phyloP scores from a whole-genome alignment of 2,797 vertebrate species.

The Dipus sagitta region DNA sequence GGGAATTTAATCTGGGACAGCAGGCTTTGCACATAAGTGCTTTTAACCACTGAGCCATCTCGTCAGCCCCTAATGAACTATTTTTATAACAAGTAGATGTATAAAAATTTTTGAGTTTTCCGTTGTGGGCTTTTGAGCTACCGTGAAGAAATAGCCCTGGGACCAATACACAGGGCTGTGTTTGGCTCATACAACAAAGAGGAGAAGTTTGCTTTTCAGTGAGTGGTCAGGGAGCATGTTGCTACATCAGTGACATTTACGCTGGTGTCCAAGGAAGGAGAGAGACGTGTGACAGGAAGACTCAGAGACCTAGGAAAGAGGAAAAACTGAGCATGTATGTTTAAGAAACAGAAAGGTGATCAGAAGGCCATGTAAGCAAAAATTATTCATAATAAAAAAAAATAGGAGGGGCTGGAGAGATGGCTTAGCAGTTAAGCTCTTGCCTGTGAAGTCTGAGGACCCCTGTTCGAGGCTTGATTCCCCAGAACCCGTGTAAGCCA shows the following conservation, averaged over 20 bases:
- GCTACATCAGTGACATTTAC: neutral
- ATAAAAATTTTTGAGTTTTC: conserved; percentile 5
- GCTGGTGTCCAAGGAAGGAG: neutral
- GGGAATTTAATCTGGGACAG: too few species aligned
- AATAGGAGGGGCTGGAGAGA: too few species aligned
- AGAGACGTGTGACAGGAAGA: neutral
- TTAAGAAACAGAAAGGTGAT: neutral
- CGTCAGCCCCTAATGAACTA: neutral
- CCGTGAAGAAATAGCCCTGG: neutral
- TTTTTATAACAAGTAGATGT: neutral
- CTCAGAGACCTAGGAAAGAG: neutral
- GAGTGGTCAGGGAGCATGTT: neutral
- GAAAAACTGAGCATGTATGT: neutral
- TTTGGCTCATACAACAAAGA: neutral
- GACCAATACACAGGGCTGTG: neutral
- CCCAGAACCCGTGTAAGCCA: too few species aligned
- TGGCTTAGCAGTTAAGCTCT: too few species aligned
- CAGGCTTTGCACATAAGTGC: too few species aligned
- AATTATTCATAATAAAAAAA: neutral
- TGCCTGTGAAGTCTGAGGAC: too few species aligned
- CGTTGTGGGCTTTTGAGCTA: neutral
- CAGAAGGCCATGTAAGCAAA: neutral
- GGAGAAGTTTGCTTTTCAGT: neutral
- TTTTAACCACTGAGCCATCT: too few species aligned
- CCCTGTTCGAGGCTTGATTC: too few species aligned